Conservation (phyloP, 2,888 invertebrate genomes). For the Lithophane socia region DNA sequence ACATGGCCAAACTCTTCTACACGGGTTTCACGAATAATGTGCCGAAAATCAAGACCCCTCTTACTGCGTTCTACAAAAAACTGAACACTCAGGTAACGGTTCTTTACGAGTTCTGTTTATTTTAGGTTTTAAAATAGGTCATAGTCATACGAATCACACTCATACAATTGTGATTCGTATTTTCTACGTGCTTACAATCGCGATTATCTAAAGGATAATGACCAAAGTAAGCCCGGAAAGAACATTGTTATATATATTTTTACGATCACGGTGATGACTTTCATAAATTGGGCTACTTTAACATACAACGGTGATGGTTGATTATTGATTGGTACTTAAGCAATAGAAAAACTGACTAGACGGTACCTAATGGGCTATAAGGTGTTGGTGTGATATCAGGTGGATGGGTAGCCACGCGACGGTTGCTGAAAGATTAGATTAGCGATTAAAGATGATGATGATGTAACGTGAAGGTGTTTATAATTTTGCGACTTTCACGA, state of each 20-base stretch:
- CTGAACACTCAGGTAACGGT: constrained; percentile 75
- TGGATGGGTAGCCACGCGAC: no score
- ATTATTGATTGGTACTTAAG: not conserved
- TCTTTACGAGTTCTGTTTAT: not conserved
- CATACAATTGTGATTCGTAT: not conserved
- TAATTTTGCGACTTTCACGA: not conserved
- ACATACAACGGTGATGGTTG: not conserved
- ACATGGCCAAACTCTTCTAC: constrained; percentile 75
- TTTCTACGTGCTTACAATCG: not conserved
- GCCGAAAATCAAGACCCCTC: constrained; percentile 57
- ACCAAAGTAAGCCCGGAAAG: constrained; percentile 6
- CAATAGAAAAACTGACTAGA: not conserved
- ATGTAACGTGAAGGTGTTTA: not conserved
- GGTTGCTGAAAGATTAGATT: not conserved
- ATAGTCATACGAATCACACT: not conserved
- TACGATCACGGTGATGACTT: not conserved
- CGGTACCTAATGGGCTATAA: not conserved
- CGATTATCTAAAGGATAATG: constrained; percentile 13
- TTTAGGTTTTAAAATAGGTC: not conserved
- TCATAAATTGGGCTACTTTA: constrained; percentile 4
- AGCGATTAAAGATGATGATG: not conserved
- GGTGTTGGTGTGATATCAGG: not conserved
- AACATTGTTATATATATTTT: not conserved
- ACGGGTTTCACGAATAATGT: constrained; percentile 69
- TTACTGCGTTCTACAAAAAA: constrained; percentile 60